These are phyloP conservation scores for Lumbricus terrestris DNA, from an alignment of 2,888 invertebrate genomes.

Conservation along the genomic window DNA sequence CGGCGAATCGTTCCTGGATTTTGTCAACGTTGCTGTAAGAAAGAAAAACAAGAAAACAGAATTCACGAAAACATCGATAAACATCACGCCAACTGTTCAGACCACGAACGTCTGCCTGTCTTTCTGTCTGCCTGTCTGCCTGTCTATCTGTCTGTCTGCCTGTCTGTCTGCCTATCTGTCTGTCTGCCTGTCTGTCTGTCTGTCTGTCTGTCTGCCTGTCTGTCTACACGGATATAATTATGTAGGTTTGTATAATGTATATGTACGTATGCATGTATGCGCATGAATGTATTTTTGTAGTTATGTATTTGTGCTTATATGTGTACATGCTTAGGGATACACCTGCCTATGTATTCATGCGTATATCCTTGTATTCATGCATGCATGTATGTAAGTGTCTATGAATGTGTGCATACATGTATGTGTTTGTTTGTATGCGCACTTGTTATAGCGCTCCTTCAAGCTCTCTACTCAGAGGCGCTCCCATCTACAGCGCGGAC, in stretches of 20 bases:
- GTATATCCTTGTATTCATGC: neutral
- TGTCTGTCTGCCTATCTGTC: neutral
- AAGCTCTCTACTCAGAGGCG: too few species aligned
- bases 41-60: neutral
- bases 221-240: too few species aligned
- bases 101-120: neutral
- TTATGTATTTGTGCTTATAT: too few species aligned
- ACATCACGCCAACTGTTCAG: neutral
- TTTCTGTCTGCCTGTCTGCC: too few species aligned
- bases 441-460: too few species aligned
- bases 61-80: neutral
- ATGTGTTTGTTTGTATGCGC: neutral
- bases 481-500: too few species aligned
- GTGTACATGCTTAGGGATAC: neutral
- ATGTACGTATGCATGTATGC: too few species aligned
- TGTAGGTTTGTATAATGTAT: too few species aligned
- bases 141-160: too few species aligned
- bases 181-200: too few species aligned
- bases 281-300: too few species aligned
- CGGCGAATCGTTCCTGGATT: conserved; percentile 53
- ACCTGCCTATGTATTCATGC: neutral
- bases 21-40: conserved; percentile 42
- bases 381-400: neutral
- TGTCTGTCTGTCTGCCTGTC: too few species aligned
- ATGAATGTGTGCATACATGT: neutral